Base-by-base conservation (phyloP, 2,888 invertebrate genomes). In the Volucella inanis region DNA sequence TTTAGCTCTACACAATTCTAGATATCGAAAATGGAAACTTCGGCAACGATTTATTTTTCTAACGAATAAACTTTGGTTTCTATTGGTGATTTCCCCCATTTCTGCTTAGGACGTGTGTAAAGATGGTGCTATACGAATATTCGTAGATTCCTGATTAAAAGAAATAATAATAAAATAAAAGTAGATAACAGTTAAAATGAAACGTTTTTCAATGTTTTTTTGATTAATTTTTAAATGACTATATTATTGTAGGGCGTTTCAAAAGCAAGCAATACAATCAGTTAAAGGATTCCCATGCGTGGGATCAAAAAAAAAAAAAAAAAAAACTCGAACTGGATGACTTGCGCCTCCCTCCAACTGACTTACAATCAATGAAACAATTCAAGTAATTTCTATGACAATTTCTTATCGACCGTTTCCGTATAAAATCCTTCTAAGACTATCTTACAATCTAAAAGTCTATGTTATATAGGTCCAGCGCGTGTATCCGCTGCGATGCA, bases 21-120 rank as follows among this genome's bases (percentile, higher is more conserved):
- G 72, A 82, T 92, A 92, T n/a, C 91, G 91, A 68, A 91, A 91
- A 78, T 92, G 90, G 76, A 92, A 92, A 9, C 90, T 91, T 49
- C 91, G 90, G 55, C 89, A 89, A 22, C 91, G 91, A 85, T 89
- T 90, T 8, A 89, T 79, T 78, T 91, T 91, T 79, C 91, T 91
- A 11, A 14, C 39, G 14, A 38, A 52, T 12, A 39, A 1, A 68
- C 9, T 78, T n/a, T n/a, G 49, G 18, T 9, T 57, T 50, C 57
- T 59, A 71, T 43, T 57, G 1, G 59, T 45, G 45, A 10, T 65
- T 65, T 72, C 65, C 54, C 67, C 64, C 79, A 79, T 79, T 18
- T 59, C 45, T 52, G 39, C 31, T 39, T 3, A 15, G 12, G 22
- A 22, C 22, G 49, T 57, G 11, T 47, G 12, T 14, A 22, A 10